Conservation (phyloP, 2,797 vertebrate genomes). For the Anabacerthia variegaticeps region DNA sequence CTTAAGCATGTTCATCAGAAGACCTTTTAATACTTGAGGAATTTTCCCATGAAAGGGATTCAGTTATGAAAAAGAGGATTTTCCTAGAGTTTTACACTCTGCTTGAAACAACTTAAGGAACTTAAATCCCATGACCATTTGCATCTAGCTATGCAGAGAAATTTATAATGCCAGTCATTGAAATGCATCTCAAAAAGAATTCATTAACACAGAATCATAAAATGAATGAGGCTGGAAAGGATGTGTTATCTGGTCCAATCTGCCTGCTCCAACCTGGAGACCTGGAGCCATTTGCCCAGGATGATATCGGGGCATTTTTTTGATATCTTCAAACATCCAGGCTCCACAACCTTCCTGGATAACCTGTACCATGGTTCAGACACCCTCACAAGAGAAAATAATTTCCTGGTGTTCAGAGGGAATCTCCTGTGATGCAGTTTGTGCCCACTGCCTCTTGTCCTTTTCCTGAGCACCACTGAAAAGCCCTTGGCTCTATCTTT, state of each 20-base stretch:
- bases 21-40: background rate
- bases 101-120: background rate
- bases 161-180: background rate
- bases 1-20: background rate
- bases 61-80: background rate
- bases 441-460: background rate
- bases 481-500: background rate
- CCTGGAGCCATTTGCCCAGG: background rate
- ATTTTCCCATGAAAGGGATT: background rate
- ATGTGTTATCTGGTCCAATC: background rate
- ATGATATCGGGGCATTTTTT: accelerated
- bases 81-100: background rate
- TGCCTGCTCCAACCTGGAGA: background rate
- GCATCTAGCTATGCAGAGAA: background rate
- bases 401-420: background rate
- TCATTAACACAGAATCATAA: background rate
- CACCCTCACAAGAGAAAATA: background rate
- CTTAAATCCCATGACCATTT: background rate
- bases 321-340: background rate
- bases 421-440: background rate
- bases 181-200: background rate
- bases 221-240: background rate
- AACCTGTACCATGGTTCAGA: background rate
- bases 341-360: background rate
- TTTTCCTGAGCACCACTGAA: background rate